These are phyloP conservation scores for Peromyscus nudipes DNA, from an alignment of 2,797 vertebrate species.

Conservation along the genomic window DNA sequence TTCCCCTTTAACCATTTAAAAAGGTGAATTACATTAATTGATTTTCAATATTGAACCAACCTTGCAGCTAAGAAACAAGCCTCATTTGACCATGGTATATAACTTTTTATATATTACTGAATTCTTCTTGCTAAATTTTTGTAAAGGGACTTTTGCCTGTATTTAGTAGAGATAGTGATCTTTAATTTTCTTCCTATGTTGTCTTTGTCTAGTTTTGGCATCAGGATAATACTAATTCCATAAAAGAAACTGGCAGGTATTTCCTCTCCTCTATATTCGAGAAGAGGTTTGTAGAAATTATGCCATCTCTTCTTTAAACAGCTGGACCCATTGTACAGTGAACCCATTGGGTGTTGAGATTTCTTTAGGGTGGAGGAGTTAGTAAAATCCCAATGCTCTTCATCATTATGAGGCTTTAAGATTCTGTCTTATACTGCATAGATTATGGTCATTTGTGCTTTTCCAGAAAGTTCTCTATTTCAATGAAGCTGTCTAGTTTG, in stretches of 20 bases:
- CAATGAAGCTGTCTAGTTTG: neutral
- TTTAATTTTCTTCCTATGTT: constrained; percentile 42
- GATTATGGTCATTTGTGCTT: neutral
- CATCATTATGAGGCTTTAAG: neutral
- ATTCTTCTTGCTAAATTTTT: constrained; percentile 18
- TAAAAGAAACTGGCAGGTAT: constrained; percentile 16
- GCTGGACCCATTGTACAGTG: neutral
- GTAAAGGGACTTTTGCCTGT: neutral
- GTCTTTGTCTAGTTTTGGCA: neutral
- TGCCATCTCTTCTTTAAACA: neutral
- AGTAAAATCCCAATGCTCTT: constrained; percentile 11
- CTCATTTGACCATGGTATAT: neutral
- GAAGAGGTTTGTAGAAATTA: neutral
- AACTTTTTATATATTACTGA: neutral
- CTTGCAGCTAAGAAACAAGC: constrained; percentile 28
- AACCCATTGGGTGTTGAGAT: neutral
- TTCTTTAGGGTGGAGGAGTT: neutral
- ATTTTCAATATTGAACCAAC: neutral
- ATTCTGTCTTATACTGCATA: neutral
- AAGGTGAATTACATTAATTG: neutral
- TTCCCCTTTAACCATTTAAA: neutral
- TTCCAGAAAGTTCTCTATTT: neutral
- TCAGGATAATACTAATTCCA: neutral
- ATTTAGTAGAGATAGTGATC: neutral
- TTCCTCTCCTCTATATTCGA: neutral